Evolutionary conservation across 2,888 invertebrate genomes (phyloP), one percentile per base, ranked within the genome.

Genomic region (Electrophaes corylata): DNA sequence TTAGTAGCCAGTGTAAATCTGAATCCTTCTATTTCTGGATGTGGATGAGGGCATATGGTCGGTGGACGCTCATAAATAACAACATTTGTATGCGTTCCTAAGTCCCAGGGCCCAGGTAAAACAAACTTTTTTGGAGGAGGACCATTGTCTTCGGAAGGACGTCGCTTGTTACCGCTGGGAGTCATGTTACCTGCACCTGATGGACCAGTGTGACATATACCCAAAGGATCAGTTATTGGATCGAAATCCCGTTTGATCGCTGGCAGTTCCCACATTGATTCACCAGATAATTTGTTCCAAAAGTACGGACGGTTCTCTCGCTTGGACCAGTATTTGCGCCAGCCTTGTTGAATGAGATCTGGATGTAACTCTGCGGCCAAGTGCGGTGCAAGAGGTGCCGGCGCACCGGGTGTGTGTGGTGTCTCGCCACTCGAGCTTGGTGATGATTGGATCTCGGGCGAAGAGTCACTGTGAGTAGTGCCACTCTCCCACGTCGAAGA

Each of bases 241-340:
- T 98, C 98, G 86, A 96, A 98, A 71, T 95, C 96, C 59, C 94
- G 93, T 78, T 95, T 95, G 8, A 94, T 86, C n/a, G 95, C 93
- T 11, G 98, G 98, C 94, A 98, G 94, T 83, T 99, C 98, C 99
- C 99, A 99, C 70, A 98, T 92, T n/a, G 98, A 98, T 88, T 98
- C 98, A 51, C 98, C 98, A 0, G 98, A 98, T 19, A 96, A 88
- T 89, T 98, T 98, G 83, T 99, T 99, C 97, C 98, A 99, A 88
- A 96, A 99, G 84, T 99, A 99, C 1, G 98, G 98, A 23, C 98
- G 93, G 79, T 96, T 98, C 85, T 99, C 98, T 52, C 98, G 92
- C 79, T 98, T 97, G 16, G 98, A 98, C 98, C 98, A 99, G 84
- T 97, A 98, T 75, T 97, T 98, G 62, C 98, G 94, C 99, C 99